These are phyloP conservation scores for Tetranychus cinnabarinus DNA, from an alignment of 1,140 invertebrate species.

Conservation along the genomic window DNA sequence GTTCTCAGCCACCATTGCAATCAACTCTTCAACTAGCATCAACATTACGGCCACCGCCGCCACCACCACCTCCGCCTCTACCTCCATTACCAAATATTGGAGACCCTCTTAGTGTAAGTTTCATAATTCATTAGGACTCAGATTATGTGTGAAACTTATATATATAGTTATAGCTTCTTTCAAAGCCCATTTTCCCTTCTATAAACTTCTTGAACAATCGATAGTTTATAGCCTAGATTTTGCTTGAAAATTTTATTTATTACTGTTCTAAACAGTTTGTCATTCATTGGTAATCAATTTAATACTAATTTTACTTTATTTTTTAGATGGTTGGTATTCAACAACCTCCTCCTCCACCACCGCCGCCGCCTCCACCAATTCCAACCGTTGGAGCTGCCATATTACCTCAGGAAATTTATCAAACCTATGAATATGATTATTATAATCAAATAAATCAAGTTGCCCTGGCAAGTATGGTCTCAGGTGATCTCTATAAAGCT, in stretches of 20 bases:
- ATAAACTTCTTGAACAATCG: too few relatives aligned
- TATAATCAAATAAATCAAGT: neutral
- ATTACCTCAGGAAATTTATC: neutral
- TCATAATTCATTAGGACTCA: too few relatives aligned
- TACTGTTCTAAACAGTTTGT: neutral
- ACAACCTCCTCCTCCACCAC: neutral
- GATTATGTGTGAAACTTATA: too few relatives aligned
- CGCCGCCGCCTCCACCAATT: neutral
- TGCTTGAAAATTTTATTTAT: neutral
- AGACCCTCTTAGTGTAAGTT: too few relatives aligned
- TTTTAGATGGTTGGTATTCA: neutral
- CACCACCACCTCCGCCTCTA: neutral
- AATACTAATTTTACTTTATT: too few relatives aligned
- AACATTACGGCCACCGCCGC: neutral
- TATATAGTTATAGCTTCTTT: neutral
- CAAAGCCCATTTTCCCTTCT: neutral
- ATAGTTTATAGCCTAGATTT: neutral
- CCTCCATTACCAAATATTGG: neutral
- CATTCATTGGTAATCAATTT: too few relatives aligned
- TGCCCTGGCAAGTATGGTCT: neutral
- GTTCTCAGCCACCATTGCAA: too few relatives aligned
- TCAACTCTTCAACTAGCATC: too few relatives aligned
- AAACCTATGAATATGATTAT: constrained; percentile 1
- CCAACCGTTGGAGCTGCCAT: neutral
- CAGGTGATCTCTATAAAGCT: neutral